Evolutionary conservation across 2,113 vertebrate genomes (phyloP), one percentile per base, ranked within the genome.

Genomic region (Euleptes europaea): DNA sequence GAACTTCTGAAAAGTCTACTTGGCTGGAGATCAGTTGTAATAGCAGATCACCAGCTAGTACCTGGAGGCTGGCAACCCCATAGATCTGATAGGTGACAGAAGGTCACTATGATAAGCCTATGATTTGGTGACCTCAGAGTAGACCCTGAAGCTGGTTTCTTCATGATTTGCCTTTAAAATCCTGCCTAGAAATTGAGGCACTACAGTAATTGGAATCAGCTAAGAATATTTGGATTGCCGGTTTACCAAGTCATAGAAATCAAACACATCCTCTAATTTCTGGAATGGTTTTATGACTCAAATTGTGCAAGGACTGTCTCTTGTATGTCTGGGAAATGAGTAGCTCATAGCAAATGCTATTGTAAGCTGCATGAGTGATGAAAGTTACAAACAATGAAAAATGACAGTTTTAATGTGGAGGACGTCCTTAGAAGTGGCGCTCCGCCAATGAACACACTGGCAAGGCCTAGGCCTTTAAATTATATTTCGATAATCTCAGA

Each of bases 1-100:
- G n/a, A 49, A 60, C 13, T 83, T 70, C 79, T 88, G 60, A 79
- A 85, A 86, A 74, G n/a, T 23, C 2, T 82, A 69, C 69, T 28
- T 66, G 14, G n/a, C n/a, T n/a, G n/a, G n/a, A n/a, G n/a, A n/a
- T n/a, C n/a, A n/a, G n/a, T n/a, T n/a, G n/a, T n/a, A n/a, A n/a
- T n/a, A n/a, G n/a, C n/a, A n/a, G n/a, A n/a, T n/a, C n/a, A n/a
- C n/a, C n/a, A n/a, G n/a, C n/a, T n/a, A n/a, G n/a, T n/a, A n/a
- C n/a, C n/a, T n/a, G n/a, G n/a, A n/a, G n/a, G n/a, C n/a, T n/a
- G n/a, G n/a, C n/a, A n/a, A n/a, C n/a, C n/a, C n/a, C n/a, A n/a
- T n/a, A n/a, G n/a, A n/a, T n/a, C n/a, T n/a, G 31, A 71, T 28
- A 33, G 33, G 40, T 33, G 5, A 10, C 6, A 31, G 6, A 15